Evolutionary conservation across 1,140 invertebrate species (phyloP).

Genomic region (Ostrea denselamellosa): DNA sequence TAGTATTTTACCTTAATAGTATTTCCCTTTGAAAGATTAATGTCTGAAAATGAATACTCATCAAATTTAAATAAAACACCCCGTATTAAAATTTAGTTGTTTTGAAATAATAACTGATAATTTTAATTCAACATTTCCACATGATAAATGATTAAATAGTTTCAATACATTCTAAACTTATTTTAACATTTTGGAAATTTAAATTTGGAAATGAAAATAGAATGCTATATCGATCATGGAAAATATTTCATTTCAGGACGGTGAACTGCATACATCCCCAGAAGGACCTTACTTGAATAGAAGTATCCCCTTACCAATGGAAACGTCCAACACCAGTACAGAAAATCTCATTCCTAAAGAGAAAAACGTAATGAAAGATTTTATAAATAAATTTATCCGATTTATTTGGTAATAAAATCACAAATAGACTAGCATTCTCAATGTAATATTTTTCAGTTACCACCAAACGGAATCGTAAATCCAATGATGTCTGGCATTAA

Average conservation of each 20-base stretch:
- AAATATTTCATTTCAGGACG: constrained; percentile 52
- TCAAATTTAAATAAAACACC: too few relatives aligned
- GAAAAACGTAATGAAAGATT: background rate
- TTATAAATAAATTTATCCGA: background rate
- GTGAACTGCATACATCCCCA: constrained; percentile 58
- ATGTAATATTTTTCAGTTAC: constrained; percentile 24
- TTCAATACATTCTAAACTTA: too few relatives aligned
- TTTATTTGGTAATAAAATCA: background rate
- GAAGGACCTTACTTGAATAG: constrained; percentile 63
- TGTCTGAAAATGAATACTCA: too few relatives aligned
- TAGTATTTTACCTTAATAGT: too few relatives aligned
- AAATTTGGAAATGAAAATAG: too few relatives aligned
- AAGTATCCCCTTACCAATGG: constrained; percentile 63
- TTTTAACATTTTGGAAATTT: too few relatives aligned
- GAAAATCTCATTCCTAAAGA: constrained; percentile 41
- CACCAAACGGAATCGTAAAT: constrained; percentile 63
- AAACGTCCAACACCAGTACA: constrained; percentile 50
- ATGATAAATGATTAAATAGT: too few relatives aligned
- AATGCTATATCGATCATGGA: too few relatives aligned
- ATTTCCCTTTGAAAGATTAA: too few relatives aligned
- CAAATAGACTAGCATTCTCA: background rate
- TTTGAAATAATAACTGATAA: too few relatives aligned
- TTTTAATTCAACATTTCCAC: too few relatives aligned
- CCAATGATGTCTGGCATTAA: constrained; percentile 57
- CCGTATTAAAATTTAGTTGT: too few relatives aligned